These are phyloP conservation scores for Axinella damicornis DNA, from an alignment of 37 sponge, comb jelly and placozoan species.

Conservation along the genomic window DNA sequence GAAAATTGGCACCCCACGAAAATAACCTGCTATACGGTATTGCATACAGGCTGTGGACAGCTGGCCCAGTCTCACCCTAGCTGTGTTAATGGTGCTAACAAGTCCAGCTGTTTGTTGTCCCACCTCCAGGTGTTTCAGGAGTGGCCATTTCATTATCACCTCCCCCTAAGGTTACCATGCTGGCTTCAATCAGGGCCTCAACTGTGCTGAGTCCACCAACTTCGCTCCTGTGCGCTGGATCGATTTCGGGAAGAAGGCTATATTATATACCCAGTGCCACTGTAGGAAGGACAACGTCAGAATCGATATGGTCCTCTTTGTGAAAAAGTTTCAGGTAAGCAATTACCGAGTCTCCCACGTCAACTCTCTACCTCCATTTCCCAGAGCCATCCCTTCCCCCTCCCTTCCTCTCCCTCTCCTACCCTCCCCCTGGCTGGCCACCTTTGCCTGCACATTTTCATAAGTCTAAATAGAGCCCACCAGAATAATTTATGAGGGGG, in stretches of 20 bases:
- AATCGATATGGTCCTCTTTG: slow-evolving; percentile 96
- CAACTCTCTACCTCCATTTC: too few species aligned
- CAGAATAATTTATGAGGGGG: too few species aligned
- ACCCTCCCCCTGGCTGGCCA: too few species aligned
- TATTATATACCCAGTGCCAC: slow-evolving; percentile 85
- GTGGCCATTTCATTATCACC: slow-evolving; percentile 93
- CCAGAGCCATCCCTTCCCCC: too few species aligned
- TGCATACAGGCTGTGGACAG: too few species aligned
- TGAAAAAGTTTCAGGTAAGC: slow-evolving; percentile 66
- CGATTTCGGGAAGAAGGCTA: slow-evolving; percentile 88
- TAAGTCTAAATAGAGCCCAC: too few species aligned
- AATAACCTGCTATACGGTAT: slow-evolving; percentile 1
- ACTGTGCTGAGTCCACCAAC: slow-evolving; percentile 98
- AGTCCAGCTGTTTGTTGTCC: too few species aligned
- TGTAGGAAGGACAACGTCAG: slow-evolving; percentile 85
- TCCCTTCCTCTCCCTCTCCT: too few species aligned
- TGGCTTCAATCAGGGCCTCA: slow-evolving; percentile 96
- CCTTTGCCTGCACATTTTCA: too few species aligned
- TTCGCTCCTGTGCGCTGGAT: slow-evolving; percentile 94
- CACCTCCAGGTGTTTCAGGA: slow-evolving; percentile 85
- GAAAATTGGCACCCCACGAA: slow-evolving; percentile 7
- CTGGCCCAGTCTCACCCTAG: too few species aligned
- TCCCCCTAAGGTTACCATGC: slow-evolving; percentile 96
- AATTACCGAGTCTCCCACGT: too few species aligned
- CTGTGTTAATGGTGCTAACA: background rate